Percentiles rank a stretch among this genome's conserved stretches.
Conservation (phyloP, 53 echinoderm and acorn worm genomes). For the Echinometra lucunter region DNA sequence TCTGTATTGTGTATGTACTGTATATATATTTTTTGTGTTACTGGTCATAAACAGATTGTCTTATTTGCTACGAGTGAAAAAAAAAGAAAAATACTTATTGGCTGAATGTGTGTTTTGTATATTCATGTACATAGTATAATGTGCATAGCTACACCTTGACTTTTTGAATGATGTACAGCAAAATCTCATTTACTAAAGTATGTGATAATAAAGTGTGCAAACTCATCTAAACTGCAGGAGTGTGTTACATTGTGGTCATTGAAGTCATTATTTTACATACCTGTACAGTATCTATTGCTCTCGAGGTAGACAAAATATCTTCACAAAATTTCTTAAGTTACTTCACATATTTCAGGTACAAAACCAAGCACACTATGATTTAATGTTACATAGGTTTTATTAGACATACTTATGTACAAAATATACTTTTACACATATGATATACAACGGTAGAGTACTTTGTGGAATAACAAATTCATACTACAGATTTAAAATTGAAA, state of each 20-base stretch:
- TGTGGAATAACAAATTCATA: too few species aligned
- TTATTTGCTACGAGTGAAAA: neutral
- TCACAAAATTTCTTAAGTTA: neutral
- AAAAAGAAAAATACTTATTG: neutral
- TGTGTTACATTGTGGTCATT: neutral
- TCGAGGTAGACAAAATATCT: neutral
- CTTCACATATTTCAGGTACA: too few species aligned
- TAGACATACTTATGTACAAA: too few species aligned
- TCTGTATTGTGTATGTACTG: neutral
- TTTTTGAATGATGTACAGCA: constrained; percentile 59
- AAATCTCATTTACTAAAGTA: constrained; percentile 48
- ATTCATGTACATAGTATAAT: neutral
- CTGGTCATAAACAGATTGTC: neutral
- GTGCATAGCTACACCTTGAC: constrained; percentile 50
- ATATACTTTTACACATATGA: too few species aligned
- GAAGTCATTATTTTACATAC: too few species aligned
- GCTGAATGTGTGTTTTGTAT: constrained; percentile 32
- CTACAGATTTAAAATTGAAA: too few species aligned
- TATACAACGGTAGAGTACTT: too few species aligned
- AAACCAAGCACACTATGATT: too few species aligned
- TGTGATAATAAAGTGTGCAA: constrained; percentile 59
- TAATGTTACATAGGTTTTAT: too few species aligned
- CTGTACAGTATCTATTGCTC: neutral
- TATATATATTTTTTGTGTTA: neutral
- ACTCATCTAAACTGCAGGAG: constrained; percentile 22